Base-by-base conservation (phyloP, 2,888 invertebrate species). In the Melieria picta region DNA sequence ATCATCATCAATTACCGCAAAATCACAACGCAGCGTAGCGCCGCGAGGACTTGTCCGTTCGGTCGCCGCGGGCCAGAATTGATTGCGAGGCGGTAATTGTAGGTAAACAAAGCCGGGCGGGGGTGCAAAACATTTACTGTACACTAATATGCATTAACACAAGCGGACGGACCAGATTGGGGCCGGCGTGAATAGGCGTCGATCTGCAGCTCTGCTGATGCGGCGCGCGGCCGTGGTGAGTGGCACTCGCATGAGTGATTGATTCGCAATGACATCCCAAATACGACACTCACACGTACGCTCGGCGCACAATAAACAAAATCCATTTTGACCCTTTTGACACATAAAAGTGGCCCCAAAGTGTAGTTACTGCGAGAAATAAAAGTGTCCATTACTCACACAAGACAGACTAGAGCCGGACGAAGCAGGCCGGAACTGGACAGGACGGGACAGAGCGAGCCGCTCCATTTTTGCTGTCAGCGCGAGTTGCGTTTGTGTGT, bases 261-360 rank as follows among this genome's bases (percentile, higher is more conserved):
- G n/a, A 43, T 45, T 11, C 61, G 52, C 9, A 16, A 61, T 61
- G 43, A 60, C 60, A 61, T 52, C 60, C 4, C 50, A 45, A 50
- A 52, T 56, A 43, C n/a, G 47, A 50, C 13, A 45, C 7, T 46
- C 57, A 43, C n/a, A 11, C 16, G 5, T n/a, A 16, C 16, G 7
- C 48, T 9, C 60, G 7, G 3, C 13, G 4, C 16, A 11, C 42
- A 47, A 43, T 79, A 78, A 79, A 81, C 78, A 78, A 77, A 75
- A 76, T 74, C 77, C 77, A 80, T 79, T 81, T 80, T 83, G 82
- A 82, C 82, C 83, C 82, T 81, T 83, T 82, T 82, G 80, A 81
- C 81, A 79, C 78, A 77, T 69, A 65, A 65, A 72, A 70, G 70
- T 72, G 74, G 65, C 65, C 70, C 30, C 58, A 70, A 66, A 67